Evolutionary conservation across 2,113 vertebrate genomes (phyloP), one percentile per base, ranked within the genome.

Genomic region (Spheniscus mendiculus): DNA sequence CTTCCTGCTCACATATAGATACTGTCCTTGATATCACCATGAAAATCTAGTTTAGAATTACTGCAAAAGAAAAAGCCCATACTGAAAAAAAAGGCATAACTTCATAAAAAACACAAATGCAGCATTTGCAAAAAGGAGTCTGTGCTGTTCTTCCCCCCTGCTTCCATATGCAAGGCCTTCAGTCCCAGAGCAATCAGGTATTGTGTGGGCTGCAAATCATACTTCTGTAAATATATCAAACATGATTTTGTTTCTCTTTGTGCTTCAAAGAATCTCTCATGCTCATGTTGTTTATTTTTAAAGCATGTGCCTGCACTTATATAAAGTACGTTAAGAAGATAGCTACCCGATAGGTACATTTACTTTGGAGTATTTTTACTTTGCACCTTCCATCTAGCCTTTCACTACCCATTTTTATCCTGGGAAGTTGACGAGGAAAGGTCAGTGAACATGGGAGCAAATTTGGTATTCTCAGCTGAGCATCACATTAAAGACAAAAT

Each of bases 391-490:
- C 42, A 84, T 56, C 32, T 45, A 89, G 56, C 34, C 62, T 74
- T 78, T 86, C 22, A 56, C 23, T 34, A 72, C 10, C 7, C 36
- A 38, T 66, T 91, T 96, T 94, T 91, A 87, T 55, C 71, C 72
- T 84, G 36, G 18, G 53, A 95, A 89, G 11, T 8, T 83, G 25
- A 56, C 34, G 25, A 47, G 45, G 69, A 96, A 97, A 98, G 91
- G 96, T 96, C 95, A 97, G 76, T 21, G 55, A 94, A 44, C 86
- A 89, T 8, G 42, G 85, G 19, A 90, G 63, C 8, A 67, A 36
- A 89, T 92, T 8, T 79, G 42, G 49, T 82, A 87, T 83, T 96
- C 85, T 94, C 90, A 79, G 80, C n/a, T 47, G 78, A 97, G 62
- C 50, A 65, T 11, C 45, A 65, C 34, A 30, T 65, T 91, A 83